Conservation (phyloP, 2,113 vertebrate species). For the Lonchura striata region DNA sequence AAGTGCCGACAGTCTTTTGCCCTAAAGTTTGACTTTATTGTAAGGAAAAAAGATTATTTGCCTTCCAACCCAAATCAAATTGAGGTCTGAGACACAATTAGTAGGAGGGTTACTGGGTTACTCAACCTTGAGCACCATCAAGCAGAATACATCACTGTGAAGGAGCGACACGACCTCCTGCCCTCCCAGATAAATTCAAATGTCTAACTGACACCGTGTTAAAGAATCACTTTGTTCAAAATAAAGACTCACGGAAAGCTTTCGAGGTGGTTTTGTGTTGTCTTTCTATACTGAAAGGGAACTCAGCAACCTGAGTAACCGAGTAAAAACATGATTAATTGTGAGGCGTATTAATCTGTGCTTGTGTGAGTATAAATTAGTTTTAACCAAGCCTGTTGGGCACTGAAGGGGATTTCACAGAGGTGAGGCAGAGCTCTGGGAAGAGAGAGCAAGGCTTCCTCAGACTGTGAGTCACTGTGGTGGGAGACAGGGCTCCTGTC, state of each 20-base stretch:
- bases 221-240: neutral
- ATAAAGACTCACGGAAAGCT: neutral
- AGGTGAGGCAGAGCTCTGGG: neutral
- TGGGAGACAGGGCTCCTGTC: neutral
- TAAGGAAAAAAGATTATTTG: neutral
- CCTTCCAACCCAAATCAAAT: neutral
- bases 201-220: neutral
- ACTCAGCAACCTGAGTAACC: neutral
- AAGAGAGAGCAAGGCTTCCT: neutral
- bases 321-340: neutral
- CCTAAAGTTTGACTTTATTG: neutral
- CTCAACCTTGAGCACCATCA: neutral
- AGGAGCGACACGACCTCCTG: neutral
- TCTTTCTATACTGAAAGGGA: neutral
- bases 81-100: neutral
- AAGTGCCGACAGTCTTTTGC: neutral
- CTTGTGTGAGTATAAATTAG: neutral
- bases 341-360: neutral
- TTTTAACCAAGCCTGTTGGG: neutral
- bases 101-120: neutral
- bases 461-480: neutral
- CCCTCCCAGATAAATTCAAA: constrained; percentile 63
- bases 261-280: neutral
- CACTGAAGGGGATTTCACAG: neutral
- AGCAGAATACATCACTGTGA: neutral